These are phyloP conservation scores for Saxidomus purpurata DNA, from an alignment of 1,140 invertebrate genomes.

Conservation along the genomic window DNA sequence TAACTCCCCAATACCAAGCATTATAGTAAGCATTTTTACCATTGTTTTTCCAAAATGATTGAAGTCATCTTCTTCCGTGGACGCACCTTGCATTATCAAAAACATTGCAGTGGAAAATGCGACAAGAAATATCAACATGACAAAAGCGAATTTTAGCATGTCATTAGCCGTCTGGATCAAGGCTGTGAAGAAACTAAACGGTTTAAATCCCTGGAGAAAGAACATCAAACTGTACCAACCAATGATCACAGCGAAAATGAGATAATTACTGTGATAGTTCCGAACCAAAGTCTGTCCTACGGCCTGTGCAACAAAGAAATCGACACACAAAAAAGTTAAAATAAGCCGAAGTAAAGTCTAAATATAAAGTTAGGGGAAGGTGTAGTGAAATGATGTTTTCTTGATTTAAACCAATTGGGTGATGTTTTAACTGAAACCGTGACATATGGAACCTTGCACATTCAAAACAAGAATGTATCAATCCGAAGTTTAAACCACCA, in stretches of 20 bases:
- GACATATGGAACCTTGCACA: background rate
- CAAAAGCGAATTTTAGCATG: background rate
- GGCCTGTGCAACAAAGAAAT: slow-evolving; percentile 47
- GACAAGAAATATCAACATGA: background rate
- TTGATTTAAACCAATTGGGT: background rate
- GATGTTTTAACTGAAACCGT: background rate
- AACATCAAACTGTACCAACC: slow-evolving; percentile 73
- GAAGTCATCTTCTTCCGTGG: background rate
- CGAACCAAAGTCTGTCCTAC: background rate
- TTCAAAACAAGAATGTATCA: background rate
- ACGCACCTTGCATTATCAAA: background rate
- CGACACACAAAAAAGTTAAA: slow-evolving; percentile 67
- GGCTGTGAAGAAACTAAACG: slow-evolving; percentile 73
- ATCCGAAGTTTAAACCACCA: background rate
- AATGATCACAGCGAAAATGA: slow-evolving; percentile 67
- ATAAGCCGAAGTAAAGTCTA: slow-evolving; percentile 68
- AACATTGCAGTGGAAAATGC: slow-evolving; percentile 8
- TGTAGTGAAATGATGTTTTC: background rate
- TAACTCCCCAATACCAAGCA: background rate
- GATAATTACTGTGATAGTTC: background rate
- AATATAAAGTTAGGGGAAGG: slow-evolving; percentile 32
- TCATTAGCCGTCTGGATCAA: slow-evolving; percentile 68
- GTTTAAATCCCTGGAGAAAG: slow-evolving; percentile 61
- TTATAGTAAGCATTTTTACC: slow-evolving; percentile 2
- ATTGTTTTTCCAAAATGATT: background rate